These are phyloP conservation scores for Autographa gamma DNA, from an alignment of 2,888 invertebrate genomes.

Conservation along the genomic window DNA sequence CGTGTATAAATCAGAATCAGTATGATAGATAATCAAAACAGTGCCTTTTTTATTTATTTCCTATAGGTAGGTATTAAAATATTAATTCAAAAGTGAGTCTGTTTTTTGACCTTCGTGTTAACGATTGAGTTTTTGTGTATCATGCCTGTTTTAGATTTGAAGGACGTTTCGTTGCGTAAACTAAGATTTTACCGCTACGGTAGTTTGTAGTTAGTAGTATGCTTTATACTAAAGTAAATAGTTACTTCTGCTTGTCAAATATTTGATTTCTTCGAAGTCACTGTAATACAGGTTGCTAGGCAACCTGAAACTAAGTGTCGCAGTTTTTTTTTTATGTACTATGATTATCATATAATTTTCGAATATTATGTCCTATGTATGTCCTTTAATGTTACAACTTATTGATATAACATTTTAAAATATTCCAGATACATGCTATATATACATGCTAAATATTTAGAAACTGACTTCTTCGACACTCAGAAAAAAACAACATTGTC, in stretches of 20 bases:
- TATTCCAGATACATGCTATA: too few species aligned
- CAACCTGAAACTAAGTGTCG: too few species aligned
- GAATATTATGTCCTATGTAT: too few species aligned
- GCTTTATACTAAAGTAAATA: not conserved
- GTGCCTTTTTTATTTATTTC: conserved; percentile 36
- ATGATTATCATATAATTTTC: too few species aligned
- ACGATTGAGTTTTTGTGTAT: not conserved
- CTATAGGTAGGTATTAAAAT: not conserved
- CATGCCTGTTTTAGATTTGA: conserved; percentile 4
- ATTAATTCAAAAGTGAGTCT: not conserved
- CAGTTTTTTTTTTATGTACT: too few species aligned
- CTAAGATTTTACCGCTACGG: not conserved
- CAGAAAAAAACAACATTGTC: too few species aligned
- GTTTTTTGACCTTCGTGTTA: conserved; percentile 1
- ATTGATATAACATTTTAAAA: too few species aligned
- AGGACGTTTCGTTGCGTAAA: not conserved
- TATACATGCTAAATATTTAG: too few species aligned
- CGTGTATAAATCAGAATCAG: conserved; percentile 52
- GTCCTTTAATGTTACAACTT: too few species aligned
- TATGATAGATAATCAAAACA: conserved; percentile 39
- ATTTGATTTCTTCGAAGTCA: too few species aligned
- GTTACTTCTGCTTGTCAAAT: not conserved
- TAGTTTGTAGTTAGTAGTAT: not conserved
- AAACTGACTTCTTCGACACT: too few species aligned
- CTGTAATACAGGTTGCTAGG: too few species aligned